A percentile compares a stretch with the other conserved stretches of the same genome.
Conservation (phyloP, 2,113 vertebrate genomes). For the Perca fluviatilis region DNA sequence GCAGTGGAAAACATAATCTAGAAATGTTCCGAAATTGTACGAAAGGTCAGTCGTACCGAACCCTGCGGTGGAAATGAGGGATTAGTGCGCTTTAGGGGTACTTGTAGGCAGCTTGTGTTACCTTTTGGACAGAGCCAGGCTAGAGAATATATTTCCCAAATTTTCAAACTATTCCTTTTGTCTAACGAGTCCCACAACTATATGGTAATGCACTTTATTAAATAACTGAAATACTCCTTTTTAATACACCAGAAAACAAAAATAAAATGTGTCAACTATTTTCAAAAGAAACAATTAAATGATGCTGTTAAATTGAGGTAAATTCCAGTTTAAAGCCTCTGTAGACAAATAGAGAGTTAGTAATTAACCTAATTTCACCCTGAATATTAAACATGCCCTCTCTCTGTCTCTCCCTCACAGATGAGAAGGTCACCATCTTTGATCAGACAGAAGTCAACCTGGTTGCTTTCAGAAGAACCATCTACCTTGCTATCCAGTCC, state of each 20-base stretch:
- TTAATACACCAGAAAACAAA: not conserved
- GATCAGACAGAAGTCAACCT: slow-evolving; percentile 98
- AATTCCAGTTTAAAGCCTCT: not conserved
- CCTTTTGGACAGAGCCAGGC: too few relatives aligned
- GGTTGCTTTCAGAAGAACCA: slow-evolving; percentile 96
- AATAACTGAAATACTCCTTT: not conserved
- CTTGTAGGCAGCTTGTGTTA: too few relatives aligned
- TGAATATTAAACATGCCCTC: not conserved
- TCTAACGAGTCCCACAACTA: not conserved
- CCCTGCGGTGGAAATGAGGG: too few relatives aligned
- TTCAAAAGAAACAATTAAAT: too few relatives aligned
- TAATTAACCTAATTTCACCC: not conserved
- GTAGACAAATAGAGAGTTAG: not conserved
- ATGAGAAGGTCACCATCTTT: slow-evolving; percentile 94
- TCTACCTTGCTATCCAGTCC: slow-evolving; percentile 99
- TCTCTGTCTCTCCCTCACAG: slow-evolving; percentile 50
- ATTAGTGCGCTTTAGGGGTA: too few relatives aligned
- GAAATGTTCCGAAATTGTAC: too few relatives aligned
- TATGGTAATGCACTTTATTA: not conserved
- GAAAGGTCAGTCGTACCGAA: too few relatives aligned
- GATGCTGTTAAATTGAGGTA: not conserved
- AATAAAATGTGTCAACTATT: not conserved
- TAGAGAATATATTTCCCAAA: not conserved
- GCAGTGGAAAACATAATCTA: too few relatives aligned
- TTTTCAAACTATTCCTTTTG: not conserved